Conservation (phyloP, 2,888 invertebrate species). For the Tanaodytes sp. region DNA sequence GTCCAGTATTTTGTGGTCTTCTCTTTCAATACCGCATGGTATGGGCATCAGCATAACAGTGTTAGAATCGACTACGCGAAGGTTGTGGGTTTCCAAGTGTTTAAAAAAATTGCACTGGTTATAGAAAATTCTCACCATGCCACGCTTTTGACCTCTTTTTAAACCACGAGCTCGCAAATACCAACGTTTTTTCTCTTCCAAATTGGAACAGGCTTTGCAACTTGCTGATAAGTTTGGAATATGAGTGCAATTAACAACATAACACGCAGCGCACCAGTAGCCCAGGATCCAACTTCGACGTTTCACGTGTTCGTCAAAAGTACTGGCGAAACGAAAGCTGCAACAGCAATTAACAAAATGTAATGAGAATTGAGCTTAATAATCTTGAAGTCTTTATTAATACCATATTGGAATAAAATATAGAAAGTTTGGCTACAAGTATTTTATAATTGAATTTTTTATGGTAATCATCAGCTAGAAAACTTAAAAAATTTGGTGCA, state of each 20-base stretch:
- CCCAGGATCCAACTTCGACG: slow-evolving; percentile 69
- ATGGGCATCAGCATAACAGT: slow-evolving; percentile 70
- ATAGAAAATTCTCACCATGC: slow-evolving; percentile 64
- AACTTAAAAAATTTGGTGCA: no score
- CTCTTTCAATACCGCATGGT: slow-evolving; percentile 57
- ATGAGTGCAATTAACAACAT: slow-evolving; percentile 61
- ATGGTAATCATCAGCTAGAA: no score
- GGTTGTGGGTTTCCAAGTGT: slow-evolving; percentile 63
- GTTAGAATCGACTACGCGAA: slow-evolving; percentile 58
- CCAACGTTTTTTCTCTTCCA: slow-evolving; percentile 57
- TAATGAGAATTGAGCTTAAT: no score
- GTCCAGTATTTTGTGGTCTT: slow-evolving; percentile 61
- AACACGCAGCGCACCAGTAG: slow-evolving; percentile 67
- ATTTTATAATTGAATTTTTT: no score
- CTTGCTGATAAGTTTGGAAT: slow-evolving; percentile 16
- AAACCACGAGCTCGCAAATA: slow-evolving; percentile 61
- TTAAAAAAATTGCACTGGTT: slow-evolving; percentile 69
- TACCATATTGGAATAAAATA: no score
- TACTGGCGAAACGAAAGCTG: slow-evolving; percentile 66
- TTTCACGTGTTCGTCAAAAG: slow-evolving; percentile 64
- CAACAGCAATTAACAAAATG: no score
- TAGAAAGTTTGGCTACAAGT: no score
- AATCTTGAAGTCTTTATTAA: no score
- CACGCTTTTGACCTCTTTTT: slow-evolving; percentile 58
- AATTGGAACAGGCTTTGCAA: slow-evolving; percentile 55